Percentiles rank a stretch among this genome's conserved stretches.
Conservation (phyloP, 2,797 vertebrate genomes). For the Taeniopygia guttata region DNA sequence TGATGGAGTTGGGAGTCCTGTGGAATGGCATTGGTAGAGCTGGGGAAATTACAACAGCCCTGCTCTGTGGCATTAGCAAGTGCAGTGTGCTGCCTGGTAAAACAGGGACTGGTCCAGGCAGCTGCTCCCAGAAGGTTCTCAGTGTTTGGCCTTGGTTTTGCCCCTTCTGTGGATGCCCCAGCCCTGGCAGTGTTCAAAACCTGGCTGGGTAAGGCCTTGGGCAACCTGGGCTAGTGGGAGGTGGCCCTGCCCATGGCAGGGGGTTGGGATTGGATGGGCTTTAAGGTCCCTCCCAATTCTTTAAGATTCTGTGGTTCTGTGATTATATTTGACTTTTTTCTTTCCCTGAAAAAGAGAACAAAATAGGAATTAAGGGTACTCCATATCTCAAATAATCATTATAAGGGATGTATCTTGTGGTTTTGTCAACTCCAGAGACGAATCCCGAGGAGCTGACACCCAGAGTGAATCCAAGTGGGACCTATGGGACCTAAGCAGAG, state of each 20-base stretch:
- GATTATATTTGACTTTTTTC: not conserved
- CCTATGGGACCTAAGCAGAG: not conserved
- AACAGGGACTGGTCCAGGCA: not conserved
- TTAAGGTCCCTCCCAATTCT: not conserved
- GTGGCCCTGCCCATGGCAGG: not conserved
- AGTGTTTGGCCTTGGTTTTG: not conserved
- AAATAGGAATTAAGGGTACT: not conserved
- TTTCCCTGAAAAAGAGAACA: not conserved
- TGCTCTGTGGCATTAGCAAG: not conserved
- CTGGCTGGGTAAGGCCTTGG: not conserved
- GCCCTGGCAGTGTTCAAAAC: not conserved
- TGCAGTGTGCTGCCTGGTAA: not conserved
- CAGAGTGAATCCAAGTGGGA: accelerated
- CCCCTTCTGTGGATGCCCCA: not conserved
- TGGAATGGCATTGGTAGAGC: not conserved
- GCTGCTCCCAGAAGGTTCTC: not conserved
- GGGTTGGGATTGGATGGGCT: not conserved
- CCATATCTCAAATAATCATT: not conserved
- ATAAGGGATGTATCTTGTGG: accelerated
- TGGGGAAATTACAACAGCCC: not conserved
- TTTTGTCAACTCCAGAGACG: not conserved
- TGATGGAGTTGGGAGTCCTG: not conserved
- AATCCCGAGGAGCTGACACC: not conserved
- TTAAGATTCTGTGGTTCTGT: accelerated
- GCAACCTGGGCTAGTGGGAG: not conserved